Conservation (phyloP, 2,888 invertebrate species). For the Ceratothoa steindachneri region DNA sequence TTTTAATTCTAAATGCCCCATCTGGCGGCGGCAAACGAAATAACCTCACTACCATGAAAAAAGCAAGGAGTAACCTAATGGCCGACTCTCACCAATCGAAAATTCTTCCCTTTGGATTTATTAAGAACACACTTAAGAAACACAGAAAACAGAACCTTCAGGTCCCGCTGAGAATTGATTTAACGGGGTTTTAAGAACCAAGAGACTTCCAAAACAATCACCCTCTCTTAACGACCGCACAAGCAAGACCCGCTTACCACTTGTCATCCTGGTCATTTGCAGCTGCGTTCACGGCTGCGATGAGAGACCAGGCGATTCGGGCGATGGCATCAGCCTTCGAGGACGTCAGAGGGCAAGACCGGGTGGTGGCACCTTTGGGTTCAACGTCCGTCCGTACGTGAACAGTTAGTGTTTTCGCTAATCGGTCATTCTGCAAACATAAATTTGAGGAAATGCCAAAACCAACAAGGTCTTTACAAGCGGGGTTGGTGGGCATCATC, state of each 20-base stretch:
- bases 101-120: too few species aligned
- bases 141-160: too few species aligned
- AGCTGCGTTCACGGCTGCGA: conserved; percentile 59
- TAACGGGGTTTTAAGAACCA: too few species aligned
- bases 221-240: conserved; percentile 27
- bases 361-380: conserved; percentile 58
- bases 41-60: too few species aligned
- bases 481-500: too few species aligned
- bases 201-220: too few species aligned
- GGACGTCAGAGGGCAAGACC: conserved; percentile 61
- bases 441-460: conserved; percentile 52
- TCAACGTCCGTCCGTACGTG: conserved; percentile 63
- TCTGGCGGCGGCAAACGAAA: too few species aligned
- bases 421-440: conserved; percentile 76
- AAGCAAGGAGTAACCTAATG: too few species aligned
- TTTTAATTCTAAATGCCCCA: too few species aligned
- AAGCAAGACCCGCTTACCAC: conserved; percentile 47
- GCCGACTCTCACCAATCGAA: too few species aligned
- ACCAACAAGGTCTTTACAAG: conserved; percentile 47
- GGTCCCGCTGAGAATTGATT: too few species aligned
- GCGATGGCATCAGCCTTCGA: conserved; percentile 67
- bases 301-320: conserved; percentile 63
- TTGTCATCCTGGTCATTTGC: conserved; percentile 49
- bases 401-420: conserved; percentile 73
- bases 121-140: too few species aligned